Evolutionary conservation across 2,113 vertebrate species (phyloP).

Genomic region (Prionailurus viverrinus): DNA sequence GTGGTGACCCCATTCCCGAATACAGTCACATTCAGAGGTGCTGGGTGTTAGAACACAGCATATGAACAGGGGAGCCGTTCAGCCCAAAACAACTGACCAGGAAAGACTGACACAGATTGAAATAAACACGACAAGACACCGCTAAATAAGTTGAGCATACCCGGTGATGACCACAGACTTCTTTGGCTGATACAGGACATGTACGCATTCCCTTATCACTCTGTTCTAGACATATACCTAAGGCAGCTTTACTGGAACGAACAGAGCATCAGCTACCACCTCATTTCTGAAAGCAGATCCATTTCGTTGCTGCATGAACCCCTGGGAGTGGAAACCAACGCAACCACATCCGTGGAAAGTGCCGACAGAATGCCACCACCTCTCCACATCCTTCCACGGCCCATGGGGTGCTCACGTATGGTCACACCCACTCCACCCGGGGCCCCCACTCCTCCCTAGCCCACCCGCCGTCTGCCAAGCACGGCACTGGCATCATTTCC

Average conservation of each 20-base stretch:
- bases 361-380: background rate
- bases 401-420: too few relatives aligned
- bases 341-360: background rate
- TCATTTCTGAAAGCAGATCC: background rate
- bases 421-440: too few relatives aligned
- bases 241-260: background rate
- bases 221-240: accelerated
- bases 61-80: background rate
- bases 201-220: too few relatives aligned
- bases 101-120: background rate
- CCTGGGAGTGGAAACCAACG: background rate
- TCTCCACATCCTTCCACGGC: background rate
- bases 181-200: background rate
- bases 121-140: background rate
- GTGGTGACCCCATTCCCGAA: background rate
- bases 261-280: background rate
- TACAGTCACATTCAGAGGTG: background rate
- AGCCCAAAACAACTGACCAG: background rate
- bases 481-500: background rate
- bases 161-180: background rate
- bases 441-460: background rate
- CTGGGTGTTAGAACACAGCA: background rate
- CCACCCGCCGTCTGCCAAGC: background rate
- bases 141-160: background rate
- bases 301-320: too few relatives aligned